Percentiles rank a stretch among this genome's conserved stretches.
Evolutionary conservation across 2,888 invertebrate genomes (phyloP).

Genomic region (Temnothorax ravouxi): DNA sequence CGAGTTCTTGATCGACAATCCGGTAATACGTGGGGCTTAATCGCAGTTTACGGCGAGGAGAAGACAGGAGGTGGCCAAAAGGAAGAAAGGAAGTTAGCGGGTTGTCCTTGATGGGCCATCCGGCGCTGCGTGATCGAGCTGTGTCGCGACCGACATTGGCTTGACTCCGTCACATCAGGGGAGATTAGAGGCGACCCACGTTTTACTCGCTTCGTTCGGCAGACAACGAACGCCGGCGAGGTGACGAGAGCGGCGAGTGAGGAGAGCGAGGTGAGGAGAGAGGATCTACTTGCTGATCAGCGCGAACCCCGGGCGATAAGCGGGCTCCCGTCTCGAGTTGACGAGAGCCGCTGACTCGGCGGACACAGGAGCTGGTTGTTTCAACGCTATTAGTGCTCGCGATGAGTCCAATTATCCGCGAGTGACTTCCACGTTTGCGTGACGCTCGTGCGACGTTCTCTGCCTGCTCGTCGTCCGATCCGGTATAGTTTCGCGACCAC

Average conservation of each 20-base stretch:
- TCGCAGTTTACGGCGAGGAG: not conserved
- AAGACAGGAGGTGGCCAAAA: constrained; percentile 4
- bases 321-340: constrained; percentile 57
- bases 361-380: constrained; percentile 55
- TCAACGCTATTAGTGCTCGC: constrained; percentile 49
- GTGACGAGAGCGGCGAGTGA: not conserved
- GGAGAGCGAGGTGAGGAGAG: constrained; percentile 29
- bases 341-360: constrained; percentile 56
- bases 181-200: constrained; percentile 46
- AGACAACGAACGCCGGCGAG: constrained; percentile 20
- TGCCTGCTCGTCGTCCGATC: too few relatives aligned
- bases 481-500: not conserved
- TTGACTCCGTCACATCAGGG: constrained; percentile 24
- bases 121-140: constrained; percentile 42
- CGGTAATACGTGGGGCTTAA: not conserved
- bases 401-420: constrained; percentile 53
- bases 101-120: constrained; percentile 36
- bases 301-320: constrained; percentile 46
- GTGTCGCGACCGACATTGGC: constrained; percentile 42
- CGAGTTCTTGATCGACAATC: constrained; percentile 11
- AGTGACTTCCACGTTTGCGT: constrained; percentile 31
- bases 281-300: constrained; percentile 70
- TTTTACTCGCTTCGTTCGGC: constrained; percentile 40
- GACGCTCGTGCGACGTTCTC: not conserved
- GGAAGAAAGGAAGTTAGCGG: constrained; percentile 30